Evolutionary conservation across 2,797 vertebrate species (phyloP).

Genomic region (Galagoides demidoff): DNA sequence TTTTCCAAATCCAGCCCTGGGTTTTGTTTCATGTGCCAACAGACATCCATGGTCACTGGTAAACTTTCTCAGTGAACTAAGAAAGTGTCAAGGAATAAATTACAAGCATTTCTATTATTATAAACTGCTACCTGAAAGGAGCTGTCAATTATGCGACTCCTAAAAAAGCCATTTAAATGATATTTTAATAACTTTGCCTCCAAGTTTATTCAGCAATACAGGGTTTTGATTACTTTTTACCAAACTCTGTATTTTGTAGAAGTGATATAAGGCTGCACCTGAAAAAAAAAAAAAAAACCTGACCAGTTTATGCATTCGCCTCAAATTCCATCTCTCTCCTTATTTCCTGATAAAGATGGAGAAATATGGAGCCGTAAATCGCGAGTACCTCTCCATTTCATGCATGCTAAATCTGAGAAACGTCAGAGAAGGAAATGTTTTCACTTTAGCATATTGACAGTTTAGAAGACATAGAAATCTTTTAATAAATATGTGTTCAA

Average conservation of each 20-base stretch:
- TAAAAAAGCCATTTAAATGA: constrained; percentile 64
- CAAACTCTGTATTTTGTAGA: background rate
- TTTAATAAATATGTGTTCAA: constrained; percentile 43
- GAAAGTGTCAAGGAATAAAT: constrained; percentile 51
- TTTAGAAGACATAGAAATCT: constrained; percentile 63
- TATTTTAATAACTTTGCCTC: background rate
- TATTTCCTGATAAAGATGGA: constrained; percentile 54
- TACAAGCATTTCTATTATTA: constrained; percentile 60
- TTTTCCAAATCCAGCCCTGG: constrained; percentile 60
- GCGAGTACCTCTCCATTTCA: constrained; percentile 61
- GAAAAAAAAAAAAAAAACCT: background rate
- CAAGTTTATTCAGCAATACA: background rate
- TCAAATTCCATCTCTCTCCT: constrained; percentile 66
- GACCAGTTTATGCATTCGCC: constrained; percentile 56
- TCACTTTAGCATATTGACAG: constrained; percentile 25
- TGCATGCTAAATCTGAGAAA: constrained; percentile 68
- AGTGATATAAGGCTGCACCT: background rate
- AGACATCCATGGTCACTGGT: constrained; percentile 25
- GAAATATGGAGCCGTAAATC: constrained; percentile 60
- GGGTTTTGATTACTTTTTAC: background rate
- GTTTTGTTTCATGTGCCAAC: constrained; percentile 57
- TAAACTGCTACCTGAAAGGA: constrained; percentile 55
- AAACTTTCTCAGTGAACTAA: constrained; percentile 67
- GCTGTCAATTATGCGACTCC: constrained; percentile 30
- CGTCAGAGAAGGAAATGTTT: constrained; percentile 68